These are phyloP conservation scores for Chironomus tentans DNA, from an alignment of 2,888 invertebrate species.

Conservation along the genomic window DNA sequence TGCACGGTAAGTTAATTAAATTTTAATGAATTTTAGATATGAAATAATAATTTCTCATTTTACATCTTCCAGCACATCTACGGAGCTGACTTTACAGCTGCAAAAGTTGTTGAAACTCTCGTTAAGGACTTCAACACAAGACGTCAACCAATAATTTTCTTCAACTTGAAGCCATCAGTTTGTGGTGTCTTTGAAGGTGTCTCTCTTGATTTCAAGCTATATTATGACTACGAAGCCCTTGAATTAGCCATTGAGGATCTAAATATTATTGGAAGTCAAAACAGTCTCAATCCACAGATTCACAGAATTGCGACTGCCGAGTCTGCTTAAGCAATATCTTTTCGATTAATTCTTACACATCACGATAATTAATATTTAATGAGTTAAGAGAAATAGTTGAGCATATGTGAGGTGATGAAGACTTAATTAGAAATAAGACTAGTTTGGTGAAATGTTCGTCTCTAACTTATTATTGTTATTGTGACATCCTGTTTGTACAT, in stretches of 20 bases:
- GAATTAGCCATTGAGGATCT: conserved; percentile 52
- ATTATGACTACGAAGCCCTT: conserved; percentile 62
- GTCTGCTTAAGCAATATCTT: conserved; percentile 3
- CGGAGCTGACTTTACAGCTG: conserved; percentile 81
- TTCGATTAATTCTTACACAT: neutral
- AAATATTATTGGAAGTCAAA: neutral
- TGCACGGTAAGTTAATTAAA: conserved; percentile 47
- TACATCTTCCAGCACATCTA: conserved; percentile 53
- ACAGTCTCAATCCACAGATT: neutral
- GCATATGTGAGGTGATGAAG: no score
- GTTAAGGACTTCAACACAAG: conserved; percentile 65
- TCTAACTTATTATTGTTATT: no score
- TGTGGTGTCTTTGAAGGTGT: conserved; percentile 73
- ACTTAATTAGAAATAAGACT: no score
- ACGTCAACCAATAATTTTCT: conserved; percentile 68
- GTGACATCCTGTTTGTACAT: no score
- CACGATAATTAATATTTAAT: no score
- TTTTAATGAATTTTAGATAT: neutral
- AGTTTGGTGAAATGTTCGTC: no score
- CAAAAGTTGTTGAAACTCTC: conserved; percentile 65
- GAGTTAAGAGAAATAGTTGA: no score
- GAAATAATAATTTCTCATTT: neutral
- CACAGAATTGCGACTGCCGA: neutral
- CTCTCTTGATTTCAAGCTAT: conserved; percentile 62
- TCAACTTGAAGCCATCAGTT: conserved; percentile 72